Evolutionary conservation across 2,797 vertebrate genomes (phyloP).

Genomic region (Hyperoplus lanceolatus): DNA sequence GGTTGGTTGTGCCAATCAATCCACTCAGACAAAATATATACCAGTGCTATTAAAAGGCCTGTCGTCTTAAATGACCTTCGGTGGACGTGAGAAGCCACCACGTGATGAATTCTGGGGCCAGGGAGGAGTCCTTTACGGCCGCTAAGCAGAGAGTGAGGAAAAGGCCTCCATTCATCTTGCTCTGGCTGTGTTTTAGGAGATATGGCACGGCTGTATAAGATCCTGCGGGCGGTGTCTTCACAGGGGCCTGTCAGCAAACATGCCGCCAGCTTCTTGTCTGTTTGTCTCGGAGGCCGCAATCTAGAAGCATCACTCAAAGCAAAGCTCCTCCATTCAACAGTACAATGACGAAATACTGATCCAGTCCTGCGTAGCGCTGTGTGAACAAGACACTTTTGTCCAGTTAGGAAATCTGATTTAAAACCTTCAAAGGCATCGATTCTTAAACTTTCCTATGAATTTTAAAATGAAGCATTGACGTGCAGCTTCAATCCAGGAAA

Average conservation of each 20-base stretch:
- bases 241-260: constrained; percentile 85
- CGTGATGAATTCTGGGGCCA: constrained; percentile 24
- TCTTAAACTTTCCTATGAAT: neutral
- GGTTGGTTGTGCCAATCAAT: constrained; percentile 30
- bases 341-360: constrained; percentile 16
- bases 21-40: constrained; percentile 44
- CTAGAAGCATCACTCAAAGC: constrained; percentile 42
- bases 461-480: neutral
- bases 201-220: constrained; percentile 72
- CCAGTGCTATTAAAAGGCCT: constrained; percentile 23
- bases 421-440: neutral
- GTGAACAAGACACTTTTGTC: constrained; percentile 11
- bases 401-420: neutral
- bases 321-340: constrained; percentile 29
- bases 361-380: constrained; percentile 2
- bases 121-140: constrained; percentile 17
- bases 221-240: constrained; percentile 79
- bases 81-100: constrained; percentile 1
- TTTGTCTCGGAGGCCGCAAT: constrained; percentile 72
- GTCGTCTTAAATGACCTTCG: constrained; percentile 2
- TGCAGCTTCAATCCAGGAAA: neutral
- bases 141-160: constrained; percentile 36
- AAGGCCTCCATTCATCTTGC: constrained; percentile 72
- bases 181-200: constrained; percentile 66
- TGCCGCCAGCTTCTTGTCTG: constrained; percentile 51